phyloP scores from a whole-genome alignment of 2,888 invertebrate genomes.

The Calliphora vomitoria region DNA sequence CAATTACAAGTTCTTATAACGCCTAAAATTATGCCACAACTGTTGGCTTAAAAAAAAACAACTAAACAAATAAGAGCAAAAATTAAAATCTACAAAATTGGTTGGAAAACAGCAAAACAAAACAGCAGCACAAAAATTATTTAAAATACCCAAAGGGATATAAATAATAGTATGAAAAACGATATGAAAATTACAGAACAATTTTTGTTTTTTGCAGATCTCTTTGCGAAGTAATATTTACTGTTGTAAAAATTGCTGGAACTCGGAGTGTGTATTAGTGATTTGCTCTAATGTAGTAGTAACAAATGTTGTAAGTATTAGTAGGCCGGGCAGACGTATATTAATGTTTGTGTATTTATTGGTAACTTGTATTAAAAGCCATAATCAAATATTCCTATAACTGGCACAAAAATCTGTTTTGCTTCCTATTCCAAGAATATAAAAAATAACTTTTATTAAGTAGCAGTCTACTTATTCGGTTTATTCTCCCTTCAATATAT shows the following conservation, averaged over 20 bases:
- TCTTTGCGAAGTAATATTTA: conserved; percentile 16
- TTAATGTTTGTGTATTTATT: neutral
- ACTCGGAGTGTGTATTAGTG: neutral
- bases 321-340: neutral
- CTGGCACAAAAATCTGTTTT: too few relatives aligned
- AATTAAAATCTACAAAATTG: conserved; percentile 50
- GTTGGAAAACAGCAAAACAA: conserved; percentile 26
- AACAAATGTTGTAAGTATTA: neutral
- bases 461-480: neutral
- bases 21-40: conserved; percentile 62
- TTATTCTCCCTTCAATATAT: neutral
- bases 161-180: conserved; percentile 49
- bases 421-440: too few relatives aligned
- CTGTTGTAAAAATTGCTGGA: neutral
- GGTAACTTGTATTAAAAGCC: neutral
- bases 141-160: conserved; percentile 55
- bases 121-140: conserved; percentile 20
- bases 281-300: neutral
- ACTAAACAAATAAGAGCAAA: neutral
- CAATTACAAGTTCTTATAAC: conserved; percentile 61
- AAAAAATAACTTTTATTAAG: too few relatives aligned
- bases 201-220: neutral
- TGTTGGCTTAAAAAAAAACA: conserved; percentile 11
- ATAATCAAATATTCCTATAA: too few relatives aligned
- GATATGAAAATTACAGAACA: conserved; percentile 62